A percentile compares a stretch with the other conserved stretches of the same genome.
These are phyloP conservation scores for Drosophila antonietae DNA, from an alignment of 2,888 invertebrate species.

Conservation along the genomic window DNA sequence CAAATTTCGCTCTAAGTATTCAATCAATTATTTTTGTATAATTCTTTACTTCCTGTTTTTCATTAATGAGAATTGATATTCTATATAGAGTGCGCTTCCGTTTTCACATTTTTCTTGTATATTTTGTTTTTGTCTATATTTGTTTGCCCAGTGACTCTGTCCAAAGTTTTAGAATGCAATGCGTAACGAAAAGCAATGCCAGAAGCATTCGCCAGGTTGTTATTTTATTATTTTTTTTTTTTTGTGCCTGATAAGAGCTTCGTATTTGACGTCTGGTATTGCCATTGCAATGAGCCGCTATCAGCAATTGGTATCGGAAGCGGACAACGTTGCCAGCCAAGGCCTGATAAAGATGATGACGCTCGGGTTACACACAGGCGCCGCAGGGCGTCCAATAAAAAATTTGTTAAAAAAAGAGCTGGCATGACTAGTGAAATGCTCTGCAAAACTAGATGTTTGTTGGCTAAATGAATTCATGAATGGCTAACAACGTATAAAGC, in stretches of 20 bases:
- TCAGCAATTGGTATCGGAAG: conserved; percentile 65
- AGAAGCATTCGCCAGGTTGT: conserved; percentile 17
- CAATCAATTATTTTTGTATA: conserved; percentile 1
- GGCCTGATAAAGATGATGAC: conserved; percentile 37
- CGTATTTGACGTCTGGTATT: conserved; percentile 7
- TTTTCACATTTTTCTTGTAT: background rate
- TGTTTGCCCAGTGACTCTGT: background rate
- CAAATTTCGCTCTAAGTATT: too few species aligned
- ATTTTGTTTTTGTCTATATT: background rate
- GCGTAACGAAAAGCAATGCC: background rate
- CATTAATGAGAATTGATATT: background rate
- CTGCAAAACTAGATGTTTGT: conserved; percentile 1
- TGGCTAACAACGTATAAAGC: too few species aligned
- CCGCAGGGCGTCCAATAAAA: conserved; percentile 38
- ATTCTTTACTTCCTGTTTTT: conserved; percentile 4
- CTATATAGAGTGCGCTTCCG: background rate
- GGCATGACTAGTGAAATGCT: conserved; percentile 7
- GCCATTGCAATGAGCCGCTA: conserved; percentile 35
- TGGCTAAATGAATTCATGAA: background rate
- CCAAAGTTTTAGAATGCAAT: conserved; percentile 7
- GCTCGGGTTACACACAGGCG: conserved; percentile 35
- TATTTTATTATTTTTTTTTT: background rate
- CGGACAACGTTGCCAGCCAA: conserved; percentile 41
- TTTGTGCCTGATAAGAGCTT: conserved; percentile 12
- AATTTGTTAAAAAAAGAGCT: background rate